Conservation (phyloP, 1,140 invertebrate genomes). For the Camponotus pennsylvanicus region DNA sequence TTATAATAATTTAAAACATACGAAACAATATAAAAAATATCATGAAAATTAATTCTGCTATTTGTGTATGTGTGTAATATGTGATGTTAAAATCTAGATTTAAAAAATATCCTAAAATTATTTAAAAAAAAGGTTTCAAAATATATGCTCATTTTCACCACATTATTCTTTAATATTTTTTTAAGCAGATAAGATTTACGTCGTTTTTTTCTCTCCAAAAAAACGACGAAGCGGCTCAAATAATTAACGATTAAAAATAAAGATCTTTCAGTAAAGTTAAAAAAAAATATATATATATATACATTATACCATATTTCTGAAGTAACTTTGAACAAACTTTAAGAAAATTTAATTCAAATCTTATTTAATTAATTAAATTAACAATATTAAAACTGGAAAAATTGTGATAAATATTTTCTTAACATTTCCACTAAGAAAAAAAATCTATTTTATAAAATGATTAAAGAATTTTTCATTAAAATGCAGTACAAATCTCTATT, state of each 20-base stretch:
- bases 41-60: neutral
- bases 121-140: neutral
- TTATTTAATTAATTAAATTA: too few relatives aligned
- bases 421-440: neutral
- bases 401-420: neutral
- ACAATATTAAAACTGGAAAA: too few relatives aligned
- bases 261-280: neutral
- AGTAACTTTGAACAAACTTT: neutral
- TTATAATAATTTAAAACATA: neutral
- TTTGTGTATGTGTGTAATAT: neutral
- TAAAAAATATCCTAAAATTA: neutral
- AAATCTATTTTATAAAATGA: neutral
- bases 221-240: neutral
- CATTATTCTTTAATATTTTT: neutral
- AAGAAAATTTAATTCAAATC: neutral
- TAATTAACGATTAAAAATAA: constrained; percentile 1
- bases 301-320: neutral
- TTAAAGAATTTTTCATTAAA: neutral
- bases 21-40: neutral
- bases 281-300: neutral
- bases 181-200: neutral
- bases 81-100: neutral
- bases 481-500: neutral
- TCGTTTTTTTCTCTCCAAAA: neutral
- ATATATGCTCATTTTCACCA: neutral